These are phyloP conservation scores for Dynastes maya DNA, from an alignment of 2,888 invertebrate genomes.

Conservation along the genomic window DNA sequence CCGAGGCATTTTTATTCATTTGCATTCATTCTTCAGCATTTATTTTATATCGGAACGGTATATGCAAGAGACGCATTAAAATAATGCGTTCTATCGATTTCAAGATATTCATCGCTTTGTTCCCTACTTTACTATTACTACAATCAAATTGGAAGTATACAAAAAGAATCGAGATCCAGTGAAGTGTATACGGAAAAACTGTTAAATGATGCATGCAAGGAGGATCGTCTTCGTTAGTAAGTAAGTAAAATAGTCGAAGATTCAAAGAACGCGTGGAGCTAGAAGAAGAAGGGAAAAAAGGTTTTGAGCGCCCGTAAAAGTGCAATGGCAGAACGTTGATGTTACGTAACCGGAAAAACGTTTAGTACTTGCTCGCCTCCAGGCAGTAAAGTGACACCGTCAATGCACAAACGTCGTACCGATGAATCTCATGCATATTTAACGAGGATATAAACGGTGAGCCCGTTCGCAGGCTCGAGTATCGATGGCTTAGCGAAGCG, in stretches of 20 bases:
- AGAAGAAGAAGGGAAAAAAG: constrained; percentile 3
- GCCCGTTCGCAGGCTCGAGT: constrained; percentile 9
- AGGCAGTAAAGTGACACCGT: constrained; percentile 54
- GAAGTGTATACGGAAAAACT: constrained; percentile 1
- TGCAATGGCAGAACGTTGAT: constrained; percentile 31
- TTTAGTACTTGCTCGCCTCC: constrained; percentile 40
- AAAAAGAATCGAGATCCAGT: neutral
- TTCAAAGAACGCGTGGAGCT: neutral
- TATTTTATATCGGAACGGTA: too few relatives aligned
- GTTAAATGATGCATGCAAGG: constrained; percentile 45
- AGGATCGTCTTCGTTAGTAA: neutral
- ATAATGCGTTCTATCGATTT: too few relatives aligned
- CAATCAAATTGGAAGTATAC: neutral
- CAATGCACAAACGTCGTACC: constrained; percentile 48
- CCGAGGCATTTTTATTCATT: too few relatives aligned
- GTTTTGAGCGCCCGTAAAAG: constrained; percentile 23
- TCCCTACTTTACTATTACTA: too few relatives aligned
- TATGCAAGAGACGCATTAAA: too few relatives aligned
- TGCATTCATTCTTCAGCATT: too few relatives aligned
- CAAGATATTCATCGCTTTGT: too few relatives aligned
- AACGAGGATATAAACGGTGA: constrained; percentile 47
- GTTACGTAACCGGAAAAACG: constrained; percentile 45
- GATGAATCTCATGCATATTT: constrained; percentile 57
- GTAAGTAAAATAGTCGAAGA: constrained; percentile 7
- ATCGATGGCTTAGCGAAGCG: constrained; percentile 23